Conservation (phyloP, 2,113 vertebrate genomes). For the Brachyhypopomus occidentalis region DNA sequence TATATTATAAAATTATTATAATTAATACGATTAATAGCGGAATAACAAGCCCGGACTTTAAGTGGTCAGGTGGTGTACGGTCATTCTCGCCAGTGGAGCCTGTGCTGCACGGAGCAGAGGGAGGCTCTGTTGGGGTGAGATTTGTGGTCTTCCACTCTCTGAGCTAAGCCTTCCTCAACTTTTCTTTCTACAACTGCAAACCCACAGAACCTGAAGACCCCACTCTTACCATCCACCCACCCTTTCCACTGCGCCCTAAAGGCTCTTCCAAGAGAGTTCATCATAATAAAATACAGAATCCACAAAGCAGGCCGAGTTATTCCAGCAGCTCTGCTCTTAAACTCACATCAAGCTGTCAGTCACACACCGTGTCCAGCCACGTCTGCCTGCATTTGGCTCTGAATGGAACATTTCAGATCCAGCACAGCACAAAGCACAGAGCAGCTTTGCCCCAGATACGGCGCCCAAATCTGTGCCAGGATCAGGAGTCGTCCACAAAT, state of each 20-base stretch:
- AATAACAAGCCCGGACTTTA: too few relatives aligned
- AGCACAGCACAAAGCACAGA: conserved; percentile 41
- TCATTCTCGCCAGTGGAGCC: background rate
- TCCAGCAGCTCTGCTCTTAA: background rate
- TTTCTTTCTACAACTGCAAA: background rate
- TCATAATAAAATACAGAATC: background rate
- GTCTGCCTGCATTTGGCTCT: conserved; percentile 41
- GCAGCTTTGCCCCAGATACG: conserved; percentile 56
- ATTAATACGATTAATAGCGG: too few relatives aligned
- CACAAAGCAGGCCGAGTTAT: background rate
- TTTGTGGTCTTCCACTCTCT: background rate
- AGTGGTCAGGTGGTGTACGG: too few relatives aligned
- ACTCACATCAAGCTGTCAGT: background rate
- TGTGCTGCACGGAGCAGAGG: background rate
- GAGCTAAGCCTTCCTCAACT: background rate
- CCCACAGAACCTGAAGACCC: background rate
- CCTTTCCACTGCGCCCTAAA: too few relatives aligned
- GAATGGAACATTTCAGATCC: conserved; percentile 39
- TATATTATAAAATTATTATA: too few relatives aligned
- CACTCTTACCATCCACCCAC: too few relatives aligned
- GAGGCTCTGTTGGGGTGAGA: background rate
- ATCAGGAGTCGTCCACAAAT: conserved; percentile 57
- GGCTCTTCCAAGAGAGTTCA: background rate
- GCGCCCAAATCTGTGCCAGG: conserved; percentile 53
- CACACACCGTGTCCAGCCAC: conserved; percentile 10